Conservation (phyloP, 2,888 invertebrate genomes). For the Copidosoma aretas region DNA sequence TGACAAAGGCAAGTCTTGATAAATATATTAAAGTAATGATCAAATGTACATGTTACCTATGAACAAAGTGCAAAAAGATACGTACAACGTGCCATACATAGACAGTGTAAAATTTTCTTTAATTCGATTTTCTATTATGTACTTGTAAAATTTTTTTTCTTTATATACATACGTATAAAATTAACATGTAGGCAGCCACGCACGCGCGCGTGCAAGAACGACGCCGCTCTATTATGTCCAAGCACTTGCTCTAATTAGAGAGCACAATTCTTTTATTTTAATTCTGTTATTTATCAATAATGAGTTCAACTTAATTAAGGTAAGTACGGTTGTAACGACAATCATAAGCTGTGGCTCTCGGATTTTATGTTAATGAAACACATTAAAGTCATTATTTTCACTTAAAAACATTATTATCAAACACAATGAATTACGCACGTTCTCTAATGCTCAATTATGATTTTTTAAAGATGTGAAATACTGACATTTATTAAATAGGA, state of each 20-base stretch:
- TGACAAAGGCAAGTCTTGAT: conserved; percentile 21
- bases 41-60: conserved; percentile 6
- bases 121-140: not conserved
- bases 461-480: conserved; percentile 12
- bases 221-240: conserved; percentile 7
- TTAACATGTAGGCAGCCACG: conserved; percentile 20
- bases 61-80: conserved; percentile 7
- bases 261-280: conserved; percentile 18
- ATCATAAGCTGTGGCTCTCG: not conserved
- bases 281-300: not conserved
- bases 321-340: too few species aligned
- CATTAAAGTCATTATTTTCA: too few species aligned
- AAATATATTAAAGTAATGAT: not conserved
- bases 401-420: not conserved
- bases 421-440: not conserved
- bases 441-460: not conserved
- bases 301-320: not conserved
- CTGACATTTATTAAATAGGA: not conserved
- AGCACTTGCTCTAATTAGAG: conserved; percentile 11
- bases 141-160: not conserved
- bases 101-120: conserved; percentile 5
- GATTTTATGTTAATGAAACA: not conserved
- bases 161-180: conserved; percentile 24
- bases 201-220: conserved; percentile 14
- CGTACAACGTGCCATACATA: conserved; percentile 2